A percentile compares a stretch with the other conserved stretches of the same genome.
phyloP scores from a whole-genome alignment of 2,888 invertebrate species.

The Eumerus sabulonum region DNA sequence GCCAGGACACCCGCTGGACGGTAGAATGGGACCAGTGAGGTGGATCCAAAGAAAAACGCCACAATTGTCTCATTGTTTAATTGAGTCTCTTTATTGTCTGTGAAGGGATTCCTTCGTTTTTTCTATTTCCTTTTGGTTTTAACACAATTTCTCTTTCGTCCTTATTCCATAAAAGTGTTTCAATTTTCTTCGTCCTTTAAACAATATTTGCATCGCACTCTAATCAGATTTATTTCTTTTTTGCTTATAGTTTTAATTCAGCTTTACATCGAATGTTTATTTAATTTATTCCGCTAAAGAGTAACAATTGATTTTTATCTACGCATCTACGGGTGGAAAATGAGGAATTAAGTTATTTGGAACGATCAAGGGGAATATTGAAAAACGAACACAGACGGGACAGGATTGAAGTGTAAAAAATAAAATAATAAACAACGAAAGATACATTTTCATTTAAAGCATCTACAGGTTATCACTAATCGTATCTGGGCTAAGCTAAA shows the following conservation, averaged over 20 bases:
- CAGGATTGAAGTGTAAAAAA: neutral
- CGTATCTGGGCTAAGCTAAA: neutral
- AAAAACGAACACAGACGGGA: conserved; percentile 14
- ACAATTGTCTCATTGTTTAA: conserved; percentile 41
- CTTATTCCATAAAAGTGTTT: conserved; percentile 18
- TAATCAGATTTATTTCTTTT: conserved; percentile 7
- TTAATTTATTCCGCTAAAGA: conserved; percentile 52
- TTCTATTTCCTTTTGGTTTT: conserved; percentile 30
- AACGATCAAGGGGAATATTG: too few relatives aligned
- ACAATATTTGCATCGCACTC: conserved; percentile 49
- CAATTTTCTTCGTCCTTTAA: too few relatives aligned
- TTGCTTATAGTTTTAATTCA: conserved; percentile 28
- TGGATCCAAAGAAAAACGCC: too few relatives aligned
- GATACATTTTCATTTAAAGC: neutral
- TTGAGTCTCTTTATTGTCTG: conserved; percentile 72
- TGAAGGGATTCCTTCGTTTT: conserved; percentile 61
- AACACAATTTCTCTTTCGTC: conserved; percentile 33
- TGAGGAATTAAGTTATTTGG: too few relatives aligned
- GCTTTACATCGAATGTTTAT: conserved; percentile 60
- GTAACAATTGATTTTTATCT: conserved; percentile 27
- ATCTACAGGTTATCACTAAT: conserved; percentile 40
- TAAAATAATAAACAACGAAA: neutral
- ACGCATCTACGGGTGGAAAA: too few relatives aligned
- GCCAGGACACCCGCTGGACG: too few relatives aligned
- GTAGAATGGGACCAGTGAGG: too few relatives aligned